Conservation (phyloP, 2,113 vertebrate species). For the Caranx ignobilis region DNA sequence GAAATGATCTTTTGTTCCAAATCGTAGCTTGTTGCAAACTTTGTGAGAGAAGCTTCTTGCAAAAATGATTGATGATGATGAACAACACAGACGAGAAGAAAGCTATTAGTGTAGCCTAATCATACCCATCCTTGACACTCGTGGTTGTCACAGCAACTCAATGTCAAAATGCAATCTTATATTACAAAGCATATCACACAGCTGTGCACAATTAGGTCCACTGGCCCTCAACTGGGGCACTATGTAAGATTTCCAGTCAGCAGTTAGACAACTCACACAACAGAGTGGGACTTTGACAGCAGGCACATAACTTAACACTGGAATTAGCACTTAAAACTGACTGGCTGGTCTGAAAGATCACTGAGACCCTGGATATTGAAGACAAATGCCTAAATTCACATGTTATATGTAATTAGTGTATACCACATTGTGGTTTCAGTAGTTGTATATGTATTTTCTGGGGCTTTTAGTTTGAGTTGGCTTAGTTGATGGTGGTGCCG, state of each 20-base stretch:
- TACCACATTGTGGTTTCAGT: constrained; percentile 22
- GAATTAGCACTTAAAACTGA: neutral
- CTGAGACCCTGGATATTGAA: neutral
- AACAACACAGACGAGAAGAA: too few relatives aligned
- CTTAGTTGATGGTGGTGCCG: constrained; percentile 12
- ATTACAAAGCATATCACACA: neutral
- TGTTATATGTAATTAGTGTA: neutral
- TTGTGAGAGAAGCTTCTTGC: too few relatives aligned
- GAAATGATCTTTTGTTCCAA: neutral
- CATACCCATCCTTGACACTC: neutral
- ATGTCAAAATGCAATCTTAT: neutral
- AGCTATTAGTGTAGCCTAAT: too few relatives aligned
- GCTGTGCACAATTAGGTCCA: too few relatives aligned
- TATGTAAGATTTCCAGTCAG: neutral
- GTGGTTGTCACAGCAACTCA: neutral
- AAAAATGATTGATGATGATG: too few relatives aligned
- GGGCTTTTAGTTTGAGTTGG: constrained; percentile 55
- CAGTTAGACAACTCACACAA: neutral
- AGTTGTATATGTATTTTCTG: constrained; percentile 44
- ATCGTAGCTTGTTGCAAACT: too few relatives aligned
- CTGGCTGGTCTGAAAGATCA: neutral
- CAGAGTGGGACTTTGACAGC: neutral
- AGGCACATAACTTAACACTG: constrained; percentile 1
- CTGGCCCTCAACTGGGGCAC: neutral
- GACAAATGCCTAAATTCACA: neutral